Percentiles rank a stretch among this genome's conserved stretches.
Conservation (phyloP, 1,140 invertebrate genomes). For the Bicyclus anynana region DNA sequence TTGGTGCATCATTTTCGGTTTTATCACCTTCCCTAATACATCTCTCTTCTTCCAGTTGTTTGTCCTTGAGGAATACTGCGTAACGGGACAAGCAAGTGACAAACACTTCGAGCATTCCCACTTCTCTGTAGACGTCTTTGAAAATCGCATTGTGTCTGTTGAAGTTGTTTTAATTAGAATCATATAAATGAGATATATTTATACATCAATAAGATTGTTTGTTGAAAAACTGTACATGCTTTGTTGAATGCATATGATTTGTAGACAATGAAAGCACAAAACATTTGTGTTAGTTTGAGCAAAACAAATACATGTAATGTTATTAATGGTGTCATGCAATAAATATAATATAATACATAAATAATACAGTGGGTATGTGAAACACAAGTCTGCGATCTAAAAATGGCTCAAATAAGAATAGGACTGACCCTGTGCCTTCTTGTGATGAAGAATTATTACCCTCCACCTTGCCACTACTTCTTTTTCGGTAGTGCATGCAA, state of each 20-base stretch:
- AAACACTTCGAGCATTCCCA: slow-evolving; percentile 97
- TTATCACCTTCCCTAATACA: slow-evolving; percentile 39
- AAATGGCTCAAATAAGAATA: slow-evolving; percentile 3
- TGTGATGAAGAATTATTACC: slow-evolving; percentile 3
- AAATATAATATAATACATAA: no score
- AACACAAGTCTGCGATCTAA: no score
- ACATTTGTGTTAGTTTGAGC: no score
- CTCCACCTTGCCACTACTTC: slow-evolving; percentile 3
- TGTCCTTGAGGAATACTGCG: slow-evolving; percentile 86
- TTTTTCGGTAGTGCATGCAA: slow-evolving; percentile 5
- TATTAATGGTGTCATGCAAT: no score
- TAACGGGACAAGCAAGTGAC: slow-evolving; percentile 95
- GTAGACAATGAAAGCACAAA: no score
- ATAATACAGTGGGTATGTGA: no score
- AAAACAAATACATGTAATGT: no score
- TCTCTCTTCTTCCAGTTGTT: slow-evolving; percentile 73
- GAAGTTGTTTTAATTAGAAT: neutral
- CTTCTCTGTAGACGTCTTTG: slow-evolving; percentile 98
- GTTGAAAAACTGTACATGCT: neutral
- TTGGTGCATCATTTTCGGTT: slow-evolving; percentile 43
- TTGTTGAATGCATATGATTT: no score
- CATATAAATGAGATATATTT: neutral
- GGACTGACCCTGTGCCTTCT: slow-evolving; percentile 2
- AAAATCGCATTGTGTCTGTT: slow-evolving; percentile 92
- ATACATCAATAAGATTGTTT: neutral